Conservation (phyloP, 2,888 invertebrate genomes). For the Brassicogethes aeneus region DNA sequence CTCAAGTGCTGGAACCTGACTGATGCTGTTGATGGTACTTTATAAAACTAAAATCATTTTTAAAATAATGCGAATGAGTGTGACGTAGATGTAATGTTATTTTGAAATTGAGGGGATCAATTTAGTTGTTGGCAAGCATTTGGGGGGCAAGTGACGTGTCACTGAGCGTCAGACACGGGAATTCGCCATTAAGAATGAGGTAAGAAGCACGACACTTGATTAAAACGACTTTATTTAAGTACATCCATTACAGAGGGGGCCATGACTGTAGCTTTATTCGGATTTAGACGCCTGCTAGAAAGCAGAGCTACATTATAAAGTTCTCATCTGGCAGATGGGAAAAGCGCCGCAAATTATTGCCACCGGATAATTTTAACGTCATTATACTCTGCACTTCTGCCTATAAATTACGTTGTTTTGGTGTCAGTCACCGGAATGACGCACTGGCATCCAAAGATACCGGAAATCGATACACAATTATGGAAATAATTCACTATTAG, state of each 20-base stretch:
- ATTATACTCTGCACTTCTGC: conserved; percentile 2
- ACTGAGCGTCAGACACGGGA: conserved; percentile 28
- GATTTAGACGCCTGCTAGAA: conserved; percentile 25
- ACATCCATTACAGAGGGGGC: conserved; percentile 29
- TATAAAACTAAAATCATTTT: too few species aligned
- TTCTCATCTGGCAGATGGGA: conserved; percentile 19
- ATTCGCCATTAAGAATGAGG: conserved; percentile 32
- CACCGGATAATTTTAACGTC: conserved; percentile 5
- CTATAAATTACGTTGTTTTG: background rate
- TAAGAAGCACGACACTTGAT: conserved; percentile 34
- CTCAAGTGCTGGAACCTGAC: too few species aligned
- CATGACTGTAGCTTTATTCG: conserved; percentile 31
- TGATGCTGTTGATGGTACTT: too few species aligned
- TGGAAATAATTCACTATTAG: too few species aligned
- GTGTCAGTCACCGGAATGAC: background rate
- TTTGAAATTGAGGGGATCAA: too few species aligned
- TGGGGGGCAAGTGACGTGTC: conserved; percentile 15
- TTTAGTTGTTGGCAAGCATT: too few species aligned
- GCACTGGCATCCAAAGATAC: too few species aligned
- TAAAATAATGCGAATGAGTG: too few species aligned
- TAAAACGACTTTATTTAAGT: conserved; percentile 31
- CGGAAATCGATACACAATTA: too few species aligned
- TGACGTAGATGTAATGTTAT: too few species aligned
- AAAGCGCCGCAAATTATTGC: conserved; percentile 7
- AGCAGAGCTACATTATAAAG: conserved; percentile 21